Base-by-base conservation (phyloP, 2,113 vertebrate species). In the Sphaerodactylus townsendi region DNA sequence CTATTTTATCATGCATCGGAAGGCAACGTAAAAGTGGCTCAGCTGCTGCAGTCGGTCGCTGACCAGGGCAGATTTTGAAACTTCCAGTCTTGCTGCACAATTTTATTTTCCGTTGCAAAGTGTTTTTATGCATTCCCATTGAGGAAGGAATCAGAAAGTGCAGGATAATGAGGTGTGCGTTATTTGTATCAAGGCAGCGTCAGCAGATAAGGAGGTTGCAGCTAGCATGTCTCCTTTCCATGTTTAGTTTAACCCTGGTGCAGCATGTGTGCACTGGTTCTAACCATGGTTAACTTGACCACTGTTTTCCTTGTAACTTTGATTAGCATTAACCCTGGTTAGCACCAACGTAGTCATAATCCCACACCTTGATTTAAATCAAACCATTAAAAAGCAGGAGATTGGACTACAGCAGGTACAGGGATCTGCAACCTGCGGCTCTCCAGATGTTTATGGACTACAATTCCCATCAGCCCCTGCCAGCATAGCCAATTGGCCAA, bases 11-110 rank as follows among this genome's bases (percentile, higher is more conserved):
- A 2, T 65, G 44, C 30, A 33, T 3, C 0, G 0, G 33, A 41
- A 3, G 23, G 1, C 0, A 0, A 56, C 44, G 35, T 62, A 33
- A n/a, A 70, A 56, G 41, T 17, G 19, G 30, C 46, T 35, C 13
- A 8, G 19, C 21, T 15, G 53, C 19, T 39, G 62, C 46, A 8
- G 11, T 33, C 10, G 4, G 65, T 37, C 44, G 35, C 21, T 39
- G 46, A 64, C 1, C 23, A 30, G 1, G 37, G 10, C 5, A 15
- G 0, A 2, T 33, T 78, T 23, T 0, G 0, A 33, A 1, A 41
- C 46, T 86, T n/a, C 15, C 0, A 0, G 0, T 44, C 10, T n/a
- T 8, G 14, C 4, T 77, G 15, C 25, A 25, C 2, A 41, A 8
- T 8, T 9, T 30, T 64, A 39, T 59, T 33, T 69, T 37, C n/a